Conservation (phyloP, 1,140 invertebrate species). For the Orius laevigatus region DNA sequence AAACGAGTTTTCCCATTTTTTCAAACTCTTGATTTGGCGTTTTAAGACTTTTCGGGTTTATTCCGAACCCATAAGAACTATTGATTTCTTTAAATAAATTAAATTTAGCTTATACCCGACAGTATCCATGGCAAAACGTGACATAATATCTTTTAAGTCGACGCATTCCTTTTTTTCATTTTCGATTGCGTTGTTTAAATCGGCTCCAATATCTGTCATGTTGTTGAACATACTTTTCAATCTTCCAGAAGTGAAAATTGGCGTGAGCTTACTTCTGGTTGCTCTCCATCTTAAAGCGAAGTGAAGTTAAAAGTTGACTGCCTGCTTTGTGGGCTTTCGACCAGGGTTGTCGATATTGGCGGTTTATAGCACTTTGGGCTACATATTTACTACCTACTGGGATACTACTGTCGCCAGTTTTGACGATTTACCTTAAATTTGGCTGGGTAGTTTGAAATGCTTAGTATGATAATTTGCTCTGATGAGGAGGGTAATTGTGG, state of each 20-base stretch:
- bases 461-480: too few relatives aligned
- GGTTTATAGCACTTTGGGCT: too few relatives aligned
- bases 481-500: too few relatives aligned
- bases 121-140: background rate
- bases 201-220: background rate
- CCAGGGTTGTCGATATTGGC: too few relatives aligned
- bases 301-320: background rate
- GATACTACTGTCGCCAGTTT: too few relatives aligned
- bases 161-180: background rate
- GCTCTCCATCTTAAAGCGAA: background rate
- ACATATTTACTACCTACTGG: too few relatives aligned
- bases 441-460: too few relatives aligned
- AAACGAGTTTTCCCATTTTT: background rate
- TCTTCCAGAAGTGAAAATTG: slow-evolving; percentile 1
- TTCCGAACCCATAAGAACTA: background rate
- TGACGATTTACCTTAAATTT: too few relatives aligned
- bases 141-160: background rate
- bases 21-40: background rate
- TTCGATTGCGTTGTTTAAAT: background rate
- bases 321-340: too few relatives aligned
- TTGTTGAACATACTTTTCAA: background rate
- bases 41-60: background rate
- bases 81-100: background rate
- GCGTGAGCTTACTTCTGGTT: background rate
- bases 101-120: background rate